Base-by-base conservation (phyloP, 1,140 invertebrate species). In the Reticulitermes speratus region DNA sequence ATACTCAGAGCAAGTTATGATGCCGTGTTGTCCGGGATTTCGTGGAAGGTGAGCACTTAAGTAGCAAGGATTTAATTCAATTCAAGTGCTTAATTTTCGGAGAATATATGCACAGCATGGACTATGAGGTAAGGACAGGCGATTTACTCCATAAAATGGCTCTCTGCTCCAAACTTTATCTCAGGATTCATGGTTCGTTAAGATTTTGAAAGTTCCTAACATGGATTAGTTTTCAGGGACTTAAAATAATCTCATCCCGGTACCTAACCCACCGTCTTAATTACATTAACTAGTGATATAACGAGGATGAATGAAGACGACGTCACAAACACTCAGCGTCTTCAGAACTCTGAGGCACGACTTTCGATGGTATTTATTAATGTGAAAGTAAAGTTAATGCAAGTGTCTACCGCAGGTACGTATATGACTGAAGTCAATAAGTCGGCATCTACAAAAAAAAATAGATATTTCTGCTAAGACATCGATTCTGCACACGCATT, bases 111-210 rank as follows among this genome's bases (percentile, higher is more conserved):
- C 25, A 75, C 11, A 75, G 65, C 65, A 75, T 25, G 65, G 25
- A 75, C 65, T 75, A 16, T 1, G 65, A 75, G n/a, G 65, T 75
- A 75, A 30, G 65, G 65, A 75, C 25, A 75, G 65, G 65, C 0
- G 14, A 30, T 25, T 30, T 75, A 21, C 25, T 30, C 25, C 5
- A 30, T 75, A 75, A 75, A 75, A 75, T 25, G 8, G 65, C 65
- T 75, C 65, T 75, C 65, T 75, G n/a, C 65, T 75, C n/a, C n/a
- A 75, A 75, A 75, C 65, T 75, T 75, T 75, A 75, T 75, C 65
- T 14, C 65, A 12, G 65, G 65, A 75, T 75, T 75, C 65, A 75
- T 30, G 65, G 65, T 75, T 75, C 65, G 65, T 75, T 75, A 75
- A 75, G 65, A 75, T 75, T 75, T 11, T 30, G 65, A 75, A 75